Percentiles rank a stretch among this genome's conserved stretches.
phyloP scores from a whole-genome alignment of 2,113 vertebrate genomes.

The Heloderma charlesbogerti region DNA sequence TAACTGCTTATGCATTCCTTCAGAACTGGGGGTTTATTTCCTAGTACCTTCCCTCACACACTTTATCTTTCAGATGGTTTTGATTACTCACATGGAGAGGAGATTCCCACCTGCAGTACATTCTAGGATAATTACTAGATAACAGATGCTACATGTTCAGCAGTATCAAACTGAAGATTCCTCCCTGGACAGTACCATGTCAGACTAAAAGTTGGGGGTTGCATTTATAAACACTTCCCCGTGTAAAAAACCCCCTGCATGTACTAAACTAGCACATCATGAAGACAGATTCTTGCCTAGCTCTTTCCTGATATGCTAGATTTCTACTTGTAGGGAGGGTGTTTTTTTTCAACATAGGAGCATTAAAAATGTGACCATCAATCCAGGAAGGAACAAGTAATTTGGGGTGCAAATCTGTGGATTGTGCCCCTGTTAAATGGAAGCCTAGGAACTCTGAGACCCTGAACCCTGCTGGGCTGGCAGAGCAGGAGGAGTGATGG shows the following conservation, averaged over 20 bases:
- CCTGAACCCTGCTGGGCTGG: too few species aligned
- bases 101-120: not conserved
- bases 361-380: too few species aligned
- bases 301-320: too few species aligned
- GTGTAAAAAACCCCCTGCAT: not conserved
- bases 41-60: not conserved
- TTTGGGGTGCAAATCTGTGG: too few species aligned
- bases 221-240: not conserved
- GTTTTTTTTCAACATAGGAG: too few species aligned
- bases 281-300: not conserved
- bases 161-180: not conserved
- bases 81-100: not conserved
- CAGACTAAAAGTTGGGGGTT: not conserved
- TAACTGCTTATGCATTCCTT: not conserved
- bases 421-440: too few species aligned
- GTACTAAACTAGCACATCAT: not conserved
- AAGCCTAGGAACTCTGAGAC: too few species aligned
- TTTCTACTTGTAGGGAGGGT: too few species aligned
- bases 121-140: not conserved
- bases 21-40: not conserved
- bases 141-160: not conserved
- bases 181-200: not conserved
- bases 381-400: too few species aligned
- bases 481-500: too few species aligned
- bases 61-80: not conserved